Conservation (phyloP, 2,113 vertebrate genomes). For the Ptychochromis oligacanthus region DNA sequence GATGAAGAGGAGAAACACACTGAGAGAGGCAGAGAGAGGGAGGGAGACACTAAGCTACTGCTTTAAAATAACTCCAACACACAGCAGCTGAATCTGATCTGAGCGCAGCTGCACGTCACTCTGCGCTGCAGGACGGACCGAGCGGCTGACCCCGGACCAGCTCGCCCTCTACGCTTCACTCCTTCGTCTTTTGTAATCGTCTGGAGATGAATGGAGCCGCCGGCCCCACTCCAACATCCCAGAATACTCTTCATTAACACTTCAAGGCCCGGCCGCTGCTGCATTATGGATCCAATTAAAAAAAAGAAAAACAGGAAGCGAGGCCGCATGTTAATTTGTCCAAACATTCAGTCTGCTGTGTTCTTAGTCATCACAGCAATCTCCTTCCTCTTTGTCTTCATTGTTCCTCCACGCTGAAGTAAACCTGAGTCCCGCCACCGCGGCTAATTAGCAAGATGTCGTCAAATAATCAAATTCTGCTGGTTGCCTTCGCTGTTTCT, state of each 20-base stretch:
- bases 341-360: not conserved
- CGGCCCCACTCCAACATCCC: conserved; percentile 40
- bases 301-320: conserved; percentile 5
- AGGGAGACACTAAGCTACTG: conserved; percentile 34
- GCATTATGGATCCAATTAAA: conserved; percentile 70
- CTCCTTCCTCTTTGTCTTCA: not conserved
- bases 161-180: not conserved
- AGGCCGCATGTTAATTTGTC: conserved; percentile 37
- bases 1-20: conserved; percentile 25
- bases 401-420: not conserved
- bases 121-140: not conserved
- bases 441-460: not conserved
- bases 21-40: conserved; percentile 16
- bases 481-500: not conserved
- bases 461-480: not conserved
- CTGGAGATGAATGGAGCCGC: conserved; percentile 61
- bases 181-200: conserved; percentile 26
- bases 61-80: conserved; percentile 38
- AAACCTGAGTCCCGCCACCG: fast-evolving
- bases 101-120: not conserved
- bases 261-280: conserved; percentile 71
- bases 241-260: conserved; percentile 77
- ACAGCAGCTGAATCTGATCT: conserved; percentile 24
- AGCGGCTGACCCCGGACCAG: conserved; percentile 13
- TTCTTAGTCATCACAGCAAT: not conserved